A percentile compares a stretch with the other conserved stretches of the same genome.
These are phyloP conservation scores for Epicampocera succincta DNA, from an alignment of 2,888 invertebrate genomes.

Conservation along the genomic window DNA sequence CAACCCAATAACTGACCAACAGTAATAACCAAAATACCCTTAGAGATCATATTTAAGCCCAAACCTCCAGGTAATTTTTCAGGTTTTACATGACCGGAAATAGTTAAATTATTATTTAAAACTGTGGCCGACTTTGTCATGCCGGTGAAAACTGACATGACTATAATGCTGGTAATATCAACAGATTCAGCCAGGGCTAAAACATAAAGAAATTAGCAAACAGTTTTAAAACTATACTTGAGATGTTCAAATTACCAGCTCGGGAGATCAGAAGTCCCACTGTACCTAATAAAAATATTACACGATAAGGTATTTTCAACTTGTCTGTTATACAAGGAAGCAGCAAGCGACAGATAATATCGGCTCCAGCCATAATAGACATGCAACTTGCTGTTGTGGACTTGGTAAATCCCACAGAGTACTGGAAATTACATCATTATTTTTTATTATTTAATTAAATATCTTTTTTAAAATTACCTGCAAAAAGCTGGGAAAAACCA, in stretches of 20 bases:
- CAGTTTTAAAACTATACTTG: neutral
- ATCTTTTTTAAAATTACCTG: slow-evolving; percentile 80
- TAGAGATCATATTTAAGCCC: slow-evolving; percentile 88
- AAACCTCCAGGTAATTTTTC: slow-evolving; percentile 86
- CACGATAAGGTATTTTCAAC: slow-evolving; percentile 84
- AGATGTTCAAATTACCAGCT: slow-evolving; percentile 70
- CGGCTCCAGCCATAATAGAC: slow-evolving; percentile 87
- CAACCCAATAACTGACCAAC: slow-evolving; percentile 85
- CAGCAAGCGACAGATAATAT: slow-evolving; percentile 86
- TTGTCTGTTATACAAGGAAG: slow-evolving; percentile 86
- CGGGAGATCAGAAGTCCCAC: slow-evolving; percentile 83
- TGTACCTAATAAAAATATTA: slow-evolving; percentile 85
- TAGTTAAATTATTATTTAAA: slow-evolving; percentile 87
- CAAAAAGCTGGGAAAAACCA: slow-evolving; percentile 87
- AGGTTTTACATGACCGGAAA: slow-evolving; percentile 85
- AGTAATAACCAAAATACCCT: slow-evolving; percentile 86
- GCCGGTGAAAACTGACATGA: slow-evolving; percentile 85
- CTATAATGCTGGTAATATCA: slow-evolving; percentile 82
- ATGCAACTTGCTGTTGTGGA: slow-evolving; percentile 86
- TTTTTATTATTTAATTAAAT: too few species aligned
- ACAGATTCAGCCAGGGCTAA: slow-evolving; percentile 85
- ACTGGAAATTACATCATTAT: slow-evolving; percentile 67
- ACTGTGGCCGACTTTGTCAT: slow-evolving; percentile 88
- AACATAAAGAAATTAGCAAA: slow-evolving; percentile 26
- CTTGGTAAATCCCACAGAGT: slow-evolving; percentile 80